Base-by-base conservation (phyloP, 2,113 vertebrate genomes). In the Corythornis vintsioides region DNA sequence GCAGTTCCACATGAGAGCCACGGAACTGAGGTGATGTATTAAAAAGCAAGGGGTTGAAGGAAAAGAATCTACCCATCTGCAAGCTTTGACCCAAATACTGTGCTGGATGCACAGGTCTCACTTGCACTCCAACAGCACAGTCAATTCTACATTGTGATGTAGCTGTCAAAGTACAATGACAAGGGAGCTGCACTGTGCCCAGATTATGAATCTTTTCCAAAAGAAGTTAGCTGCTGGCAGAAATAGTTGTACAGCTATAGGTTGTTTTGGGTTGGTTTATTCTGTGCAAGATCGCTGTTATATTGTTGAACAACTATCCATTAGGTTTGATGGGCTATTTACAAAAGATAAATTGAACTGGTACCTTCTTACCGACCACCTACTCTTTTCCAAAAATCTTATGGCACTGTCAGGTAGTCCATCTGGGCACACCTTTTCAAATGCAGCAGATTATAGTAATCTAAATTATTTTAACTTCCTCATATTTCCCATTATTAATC, bases 1-100 rank as follows among this genome's bases (percentile, higher is more conserved):
- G 78, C 75, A 86, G 96, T 81, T 96, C 79, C 89, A 91, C 79
- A 88, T 9, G 69, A 94, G 89, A 89, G 87, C 82, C 57, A 31
- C 82, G 89, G 85, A 94, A 74, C 61, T 28, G 73, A 92, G 89
- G 67, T 91, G 85, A 91, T 40, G 75, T 35, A 93, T 89, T 85
- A 80, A 92, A 93, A 94, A 89, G 60, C 16, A 1, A 40, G 21
- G 15, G 78, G 72, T 83, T 2, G 0, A 91, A 89, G 87, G 86
- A 72, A 82, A 91, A 57, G 75, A 87, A 93, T 83, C 75, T 66
- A 8, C 69, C 73, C 72, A n/a, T 74, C 60, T 77, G 52, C 26
- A 71, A 85, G 29, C 29, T 71, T 64, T 70, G 75, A 76, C 64
- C 64, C 78, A 76, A 74, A 63, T 7, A 28, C 52, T 33, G n/a